Base-by-base conservation (phyloP, 2,113 vertebrate genomes). In the Glareola pratincola region DNA sequence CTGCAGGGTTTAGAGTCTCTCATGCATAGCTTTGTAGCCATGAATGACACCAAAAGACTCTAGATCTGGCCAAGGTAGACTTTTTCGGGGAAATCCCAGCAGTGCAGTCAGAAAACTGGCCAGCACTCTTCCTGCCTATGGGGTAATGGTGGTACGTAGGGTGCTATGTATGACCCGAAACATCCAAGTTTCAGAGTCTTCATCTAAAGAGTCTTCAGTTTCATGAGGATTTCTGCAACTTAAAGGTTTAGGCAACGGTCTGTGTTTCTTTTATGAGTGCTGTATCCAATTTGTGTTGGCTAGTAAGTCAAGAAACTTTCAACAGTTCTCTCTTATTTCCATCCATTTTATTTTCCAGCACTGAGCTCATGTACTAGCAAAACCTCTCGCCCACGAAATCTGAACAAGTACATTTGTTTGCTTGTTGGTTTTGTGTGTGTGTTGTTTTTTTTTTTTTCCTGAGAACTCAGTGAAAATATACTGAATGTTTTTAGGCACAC, bases 401-500 rank as follows among this genome's bases (percentile, higher is more conserved):
- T 34, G 24, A 80, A 36, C 8, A 73, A 85, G 12, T 47, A 48
- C 30, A 50, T 37, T 88, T 85, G 39, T 76, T 94, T 75, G 9
- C n/a, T 57, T 82, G 18, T 14, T 50, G 32, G n/a, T 26, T 26
- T 36, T 29, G 6, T 53, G 39, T 45, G 45, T 47, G n/a, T n/a
- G n/a, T n/a, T n/a, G 4, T 36, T 20, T 39, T 39, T 36, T 32
- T 26, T 6, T 39, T 13, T 39, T 19, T 41, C 32, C 32, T 47
- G 23, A 71, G 47, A 90, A 64, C 39, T 80, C 62, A 63, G 4
- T 86, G 41, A 87, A 95, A 89, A 64, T 47, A 87, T 36, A 51
- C 64, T 39, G 45, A 78, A 62, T 72, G n/a, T 73, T 91, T 93
- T 96, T 48, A 91, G 74, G 51, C 26, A 68, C 26, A 84, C n/a